Base-by-base conservation (phyloP, 2,113 vertebrate species). In the Heloderma charlesbogerti region DNA sequence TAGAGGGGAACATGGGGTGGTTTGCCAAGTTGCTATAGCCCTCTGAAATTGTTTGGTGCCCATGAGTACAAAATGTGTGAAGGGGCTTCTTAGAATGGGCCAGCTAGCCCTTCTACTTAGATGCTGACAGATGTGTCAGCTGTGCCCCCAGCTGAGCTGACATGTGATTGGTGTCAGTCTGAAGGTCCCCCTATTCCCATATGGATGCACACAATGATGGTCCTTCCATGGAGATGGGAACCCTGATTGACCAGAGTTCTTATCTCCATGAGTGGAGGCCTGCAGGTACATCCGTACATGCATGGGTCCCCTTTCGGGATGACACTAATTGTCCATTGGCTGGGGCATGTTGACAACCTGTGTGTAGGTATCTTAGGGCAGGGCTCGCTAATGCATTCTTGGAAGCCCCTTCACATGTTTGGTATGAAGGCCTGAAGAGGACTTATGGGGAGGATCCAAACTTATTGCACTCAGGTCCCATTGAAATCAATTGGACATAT, bases 1-100 rank as follows among this genome's bases (percentile, higher is more conserved):
- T 31, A 54, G 34, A 43, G 60, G 31, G 86, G 10, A 1, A 54
- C 54, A 92, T 92, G 84, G 54, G 82, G 37, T 92, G 43, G 87
- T 89, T 16, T 90, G 0, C 69, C 91, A 87, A 91, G 91, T 74
- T 0, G 0, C 57, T 34, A 86, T 89, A 18, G 31, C 34, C 48
- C 48, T 51, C 48, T 51, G 48, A 51, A 51, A 51, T 51, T 51
- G 48, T 51, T 51, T 67, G 7, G 66, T 67, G 27, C 22, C 66
- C 7, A 4, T 1, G 57, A 60, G 16, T 60, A 60, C 13, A 27
- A 51, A 79, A 51, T 6, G 27, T 80, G 27, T 51, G 12, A 80
- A 80, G 29, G 27, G 79, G 15, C 31, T 81, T 81, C 51, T 81
- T 29, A 54, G 57, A 60, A 60, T 60, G 57, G 57, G 57, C 57